Base-by-base conservation (phyloP, 2,888 invertebrate species). In the Lucinisca nassula region DNA sequence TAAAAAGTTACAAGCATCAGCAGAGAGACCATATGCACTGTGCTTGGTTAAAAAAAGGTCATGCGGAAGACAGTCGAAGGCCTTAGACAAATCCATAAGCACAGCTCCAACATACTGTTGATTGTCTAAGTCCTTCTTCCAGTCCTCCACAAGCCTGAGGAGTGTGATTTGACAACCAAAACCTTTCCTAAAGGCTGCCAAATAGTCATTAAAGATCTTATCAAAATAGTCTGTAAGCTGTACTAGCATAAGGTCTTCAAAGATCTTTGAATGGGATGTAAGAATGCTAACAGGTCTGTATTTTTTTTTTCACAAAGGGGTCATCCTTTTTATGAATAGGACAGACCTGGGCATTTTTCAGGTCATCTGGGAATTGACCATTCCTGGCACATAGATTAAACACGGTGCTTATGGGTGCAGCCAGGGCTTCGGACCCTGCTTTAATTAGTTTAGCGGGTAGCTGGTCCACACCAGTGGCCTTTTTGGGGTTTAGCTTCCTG, bases 261-360 rank as follows among this genome's bases (percentile, higher is more conserved):
- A 83, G 21, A 72, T 8, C 51, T 77, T 82, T 24, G 82, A 78
- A 21, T 38, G 45, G 8, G 58, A 24, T 21, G 55, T 27, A 0
- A 83, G 40, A 27, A 76, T 82, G 67, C 82, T 82, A 6, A 82
- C 76, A 45, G 82, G 76, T 38, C 76, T 61, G 27, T 78, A 83
- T 32, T 83, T 70, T 82, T 77, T 67, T 58, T 49, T 82, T 49
- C 17, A 24, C 8, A 37, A 67, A 75, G 32, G 61, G 81, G 27
- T 77, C 61, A 21, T 75, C 70, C 45, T 82, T 82, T 51, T 82
- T 77, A 77, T n/a, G 38, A 77, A 37, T 61, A n/a, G 10, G 81
- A 67, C 14, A 38, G 38, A 61, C 74, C 45, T 58, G n/a, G n/a
- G n/a, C n/a, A n/a, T n/a, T n/a, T n/a, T n/a, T n/a, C n/a, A n/a